Evolutionary conservation across 2,888 invertebrate species (phyloP), one percentile per base, ranked within the genome.

Genomic region (Leucozona laternaria): DNA sequence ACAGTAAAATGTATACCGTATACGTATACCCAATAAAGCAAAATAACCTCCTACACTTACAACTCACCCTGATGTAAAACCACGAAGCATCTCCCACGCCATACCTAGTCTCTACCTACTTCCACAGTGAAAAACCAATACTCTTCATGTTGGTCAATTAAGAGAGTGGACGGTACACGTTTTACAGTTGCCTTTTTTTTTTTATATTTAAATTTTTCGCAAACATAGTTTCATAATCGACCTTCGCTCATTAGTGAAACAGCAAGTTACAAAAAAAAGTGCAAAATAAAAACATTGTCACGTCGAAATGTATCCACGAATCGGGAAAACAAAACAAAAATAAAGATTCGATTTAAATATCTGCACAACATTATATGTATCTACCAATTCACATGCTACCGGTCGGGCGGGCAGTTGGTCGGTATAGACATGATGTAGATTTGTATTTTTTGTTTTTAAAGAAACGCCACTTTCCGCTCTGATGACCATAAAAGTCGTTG

Each of bases 401-500:
- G 68, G 48, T 60, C 8, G 22, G 53, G 2, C 8, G 22, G 53
- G 2, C 28, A 28, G 2, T 31, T 31, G 31, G 31, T 31, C 4
- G 0, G 6, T 1, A 8, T 28, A 31, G 43, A 75, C 57, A 34
- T 57, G n/a, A 34, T 57, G 43, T 64, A 73, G 64, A 58, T 71
- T 80, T 73, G 77, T 77, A 75, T 78, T 73, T 64, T 71, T 72
- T 81, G 71, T 64, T 64, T 66, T 82, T 75, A 53, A 28, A 83
- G 66, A 79, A 79, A 83, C 82, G 68, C 82, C 78, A 87, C 83
- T 87, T 87, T 87, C 83, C 75, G 87, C 87, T 87, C 87, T 87
- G 83, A 87, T 87, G 87, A 87, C 87, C 83, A 87, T 87, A 87
- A 79, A 87, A 87, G 87, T 87, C 87, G 87, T 87, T 87, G 87